Percentiles rank a stretch among this genome's conserved stretches.
These are phyloP conservation scores for Ataeniobius toweri DNA, from an alignment of 2,797 vertebrate genomes.

Conservation along the genomic window DNA sequence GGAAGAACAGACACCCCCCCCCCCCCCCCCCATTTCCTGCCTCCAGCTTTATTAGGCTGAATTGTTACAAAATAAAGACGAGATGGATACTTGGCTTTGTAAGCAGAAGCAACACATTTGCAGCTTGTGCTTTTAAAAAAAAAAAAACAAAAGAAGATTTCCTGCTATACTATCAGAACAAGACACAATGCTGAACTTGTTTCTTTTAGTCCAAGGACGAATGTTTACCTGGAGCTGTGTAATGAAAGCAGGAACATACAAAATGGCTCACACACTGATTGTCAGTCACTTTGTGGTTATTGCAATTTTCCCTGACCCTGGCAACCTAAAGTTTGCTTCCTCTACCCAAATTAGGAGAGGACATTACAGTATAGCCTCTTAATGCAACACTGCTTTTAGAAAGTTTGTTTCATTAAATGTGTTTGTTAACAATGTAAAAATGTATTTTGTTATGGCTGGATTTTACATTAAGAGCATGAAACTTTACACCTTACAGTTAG, in stretches of 20 bases:
- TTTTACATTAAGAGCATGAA: neutral
- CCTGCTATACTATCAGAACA: conserved; percentile 17
- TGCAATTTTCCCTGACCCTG: conserved; percentile 27
- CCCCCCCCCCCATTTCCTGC: conserved; percentile 26
- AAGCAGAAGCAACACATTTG: conserved; percentile 11
- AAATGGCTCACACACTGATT: conserved; percentile 17
- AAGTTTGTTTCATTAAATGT: conserved; percentile 1
- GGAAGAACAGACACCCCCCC: conserved; percentile 46
- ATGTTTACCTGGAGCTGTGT: conserved; percentile 34
- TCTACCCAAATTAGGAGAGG: conserved; percentile 9
- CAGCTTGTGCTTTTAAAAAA: conserved; percentile 20
- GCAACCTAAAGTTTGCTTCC: conserved; percentile 17
- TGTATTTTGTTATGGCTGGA: neutral
- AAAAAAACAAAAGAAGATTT: neutral
- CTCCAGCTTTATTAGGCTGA: conserved; percentile 52
- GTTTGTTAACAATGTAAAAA: conserved; percentile 4
- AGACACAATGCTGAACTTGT: conserved; percentile 24
- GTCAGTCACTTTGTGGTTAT: conserved; percentile 14
- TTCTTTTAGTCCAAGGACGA: conserved; percentile 12
- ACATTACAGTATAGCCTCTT: conserved; percentile 21
- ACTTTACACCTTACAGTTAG: neutral
- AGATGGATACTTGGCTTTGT: conserved; percentile 22
- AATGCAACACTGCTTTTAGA: conserved; percentile 19
- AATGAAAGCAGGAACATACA: conserved; percentile 41
- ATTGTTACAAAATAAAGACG: conserved; percentile 50